Evolutionary conservation across 2,113 vertebrate species (phyloP), one percentile per base, ranked within the genome.

Genomic region (Rhegmatorhina hoffmannsi): DNA sequence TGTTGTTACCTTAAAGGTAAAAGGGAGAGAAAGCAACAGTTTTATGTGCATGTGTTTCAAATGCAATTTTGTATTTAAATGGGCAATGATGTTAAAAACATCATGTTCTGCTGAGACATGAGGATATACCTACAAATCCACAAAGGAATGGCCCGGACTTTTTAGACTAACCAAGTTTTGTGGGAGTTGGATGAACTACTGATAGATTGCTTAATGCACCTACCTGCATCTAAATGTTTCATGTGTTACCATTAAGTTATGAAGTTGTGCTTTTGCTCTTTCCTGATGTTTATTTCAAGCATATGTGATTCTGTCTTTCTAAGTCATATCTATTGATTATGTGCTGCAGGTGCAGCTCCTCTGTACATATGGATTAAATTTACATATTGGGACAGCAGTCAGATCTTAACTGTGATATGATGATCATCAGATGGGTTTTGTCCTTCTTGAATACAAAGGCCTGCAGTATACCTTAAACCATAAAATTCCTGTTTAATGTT

Each of bases 291-390:
- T 88, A 87, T 88, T 94, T 94, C 58, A 81, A 82, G 74, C 46
- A 46, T 18, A 55, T 88, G 81, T 66, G 76, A 33, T 44, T 62
- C 28, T 25, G 66, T 20, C 40, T 94, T 91, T 92, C 70, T 68
- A 68, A 94, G 36, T 77, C 50, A 16, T 36, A 62, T 55, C 67
- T 58, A 58, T 7, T 40, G 68, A 52, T 73, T 50, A 23, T 4
- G 2, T 74, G 82, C 67, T 63, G 47, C 81, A 79, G 66, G 63
- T 33, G 64, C 9, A 17, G 64, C 15, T 73, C 13, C 55, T 80
- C 70, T 56, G 34, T 49, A 44, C 73, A 55, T 63, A 72, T n/a
- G 89, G 84, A 90, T 76, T 94, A 94, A 94, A 95, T 95, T 95
- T 89, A 86, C 9, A 11, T 58, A 24, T 8, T 69, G 59, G 28